Evolutionary conservation across 2,113 vertebrate genomes (phyloP).

Genomic region (Trematomus loennbergii): DNA sequence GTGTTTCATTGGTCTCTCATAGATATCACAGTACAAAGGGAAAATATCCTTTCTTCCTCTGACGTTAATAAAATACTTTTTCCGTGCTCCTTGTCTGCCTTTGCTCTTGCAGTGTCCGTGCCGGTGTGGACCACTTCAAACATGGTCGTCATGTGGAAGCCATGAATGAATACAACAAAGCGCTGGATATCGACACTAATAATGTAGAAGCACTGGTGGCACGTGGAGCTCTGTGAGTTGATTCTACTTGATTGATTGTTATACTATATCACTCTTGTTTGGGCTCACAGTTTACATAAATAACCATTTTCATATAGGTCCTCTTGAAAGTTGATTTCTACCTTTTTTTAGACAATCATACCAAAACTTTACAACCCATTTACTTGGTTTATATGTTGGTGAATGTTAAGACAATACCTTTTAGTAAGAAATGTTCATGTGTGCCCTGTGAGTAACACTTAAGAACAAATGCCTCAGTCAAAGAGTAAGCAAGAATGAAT

Average conservation of each 20-base stretch:
- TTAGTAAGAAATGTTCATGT: neutral
- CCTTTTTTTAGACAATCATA: neutral
- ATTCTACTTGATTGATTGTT: too few species aligned
- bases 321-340: too few species aligned
- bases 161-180: conserved; percentile 99
- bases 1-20: neutral
- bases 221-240: conserved; percentile 93
- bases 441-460: too few species aligned
- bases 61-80: neutral
- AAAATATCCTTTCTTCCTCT: neutral
- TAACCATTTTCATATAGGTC: neutral
- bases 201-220: conserved; percentile 97
- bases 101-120: conserved; percentile 88
- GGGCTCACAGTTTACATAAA: neutral
- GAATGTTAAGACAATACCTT: neutral
- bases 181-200: conserved; percentile 93
- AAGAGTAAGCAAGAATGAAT: neutral
- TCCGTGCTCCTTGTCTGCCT: neutral
- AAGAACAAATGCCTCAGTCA: too few species aligned
- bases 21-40: neutral
- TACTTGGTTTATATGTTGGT: neutral
- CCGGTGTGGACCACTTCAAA: conserved; percentile 96
- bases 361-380: neutral
- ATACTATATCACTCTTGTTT: neutral
- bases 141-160: conserved; percentile 93